phyloP scores from a whole-genome alignment of 2,797 vertebrate genomes.

The Benthosema pterotum region DNA sequence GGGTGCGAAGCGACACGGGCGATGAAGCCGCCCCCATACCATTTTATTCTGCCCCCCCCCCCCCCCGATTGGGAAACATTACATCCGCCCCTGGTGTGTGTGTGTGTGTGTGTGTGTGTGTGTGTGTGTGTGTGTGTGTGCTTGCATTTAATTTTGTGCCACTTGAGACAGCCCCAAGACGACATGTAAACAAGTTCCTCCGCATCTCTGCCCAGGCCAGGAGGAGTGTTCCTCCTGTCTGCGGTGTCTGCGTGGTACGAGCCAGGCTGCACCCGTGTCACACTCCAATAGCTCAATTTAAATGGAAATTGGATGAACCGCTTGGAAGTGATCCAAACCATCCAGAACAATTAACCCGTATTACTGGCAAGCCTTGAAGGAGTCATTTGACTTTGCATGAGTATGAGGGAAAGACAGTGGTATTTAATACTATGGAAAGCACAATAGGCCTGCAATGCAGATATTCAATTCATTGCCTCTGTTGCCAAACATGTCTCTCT shows the following conservation, averaged over 20 bases:
- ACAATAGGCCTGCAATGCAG: conserved; percentile 52
- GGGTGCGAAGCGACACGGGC: too few relatives aligned
- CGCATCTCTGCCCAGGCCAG: conserved; percentile 30
- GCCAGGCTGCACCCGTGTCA: conserved; percentile 61
- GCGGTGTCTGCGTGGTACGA: conserved; percentile 50
- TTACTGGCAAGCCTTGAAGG: conserved; percentile 75
- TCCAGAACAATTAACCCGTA: conserved; percentile 82
- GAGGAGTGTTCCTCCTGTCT: conserved; percentile 30
- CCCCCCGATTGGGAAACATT: too few relatives aligned
- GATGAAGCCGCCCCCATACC: too few relatives aligned
- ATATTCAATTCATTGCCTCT: conserved; percentile 33
- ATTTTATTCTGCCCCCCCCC: too few relatives aligned
- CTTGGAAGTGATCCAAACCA: conserved; percentile 81
- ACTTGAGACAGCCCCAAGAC: conserved; percentile 40
- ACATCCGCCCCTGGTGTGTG: too few relatives aligned
- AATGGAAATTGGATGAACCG: conserved; percentile 84
- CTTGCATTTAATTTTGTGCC: conserved; percentile 54
- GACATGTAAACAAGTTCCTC: conserved; percentile 68
- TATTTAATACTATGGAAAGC: conserved; percentile 56
- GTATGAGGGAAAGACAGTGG: conserved; percentile 42
- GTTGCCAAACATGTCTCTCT: too few relatives aligned
- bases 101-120: too few relatives aligned
- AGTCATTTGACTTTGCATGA: conserved; percentile 75
- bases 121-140: too few relatives aligned
- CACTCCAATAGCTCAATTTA: conserved; percentile 78